Conservation (phyloP, 2,888 invertebrate genomes). For the Thymelicus sylvestris region DNA sequence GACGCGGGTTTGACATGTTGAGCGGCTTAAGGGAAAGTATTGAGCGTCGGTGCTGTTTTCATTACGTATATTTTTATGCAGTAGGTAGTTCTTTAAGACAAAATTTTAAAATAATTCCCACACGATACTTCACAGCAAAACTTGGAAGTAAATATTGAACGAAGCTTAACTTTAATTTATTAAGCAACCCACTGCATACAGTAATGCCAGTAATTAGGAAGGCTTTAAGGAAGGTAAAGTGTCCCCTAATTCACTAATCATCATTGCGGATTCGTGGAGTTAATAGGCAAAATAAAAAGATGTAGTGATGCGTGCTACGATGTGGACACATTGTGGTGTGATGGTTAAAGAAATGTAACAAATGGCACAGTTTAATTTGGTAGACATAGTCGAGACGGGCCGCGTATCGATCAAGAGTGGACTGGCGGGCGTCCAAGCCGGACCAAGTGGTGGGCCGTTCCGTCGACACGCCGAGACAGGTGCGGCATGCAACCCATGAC, state of each 20-base stretch:
- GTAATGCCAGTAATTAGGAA: neutral
- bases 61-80: conserved; percentile 52
- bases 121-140: no score
- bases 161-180: no score
- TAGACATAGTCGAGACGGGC: conserved; percentile 79
- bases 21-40: conserved; percentile 65
- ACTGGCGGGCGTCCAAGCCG: conserved; percentile 78
- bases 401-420: conserved; percentile 76
- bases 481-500: conserved; percentile 82
- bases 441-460: conserved; percentile 80
- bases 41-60: conserved; percentile 59
- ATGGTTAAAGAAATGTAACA: conserved; percentile 77
- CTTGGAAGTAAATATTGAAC: no score
- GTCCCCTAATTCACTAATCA: neutral
- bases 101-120: neutral
- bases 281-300: neutral
- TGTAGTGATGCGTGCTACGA: conserved; percentile 55
- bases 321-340: conserved; percentile 69
- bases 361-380: conserved; percentile 83
- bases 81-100: conserved; percentile 36
- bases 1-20: conserved; percentile 75
- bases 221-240: neutral
- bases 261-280: no score
- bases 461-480: conserved; percentile 79
- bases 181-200: no score